Evolutionary conservation across 1,140 invertebrate species (phyloP), one percentile per base, ranked within the genome.

Genomic region (Drosophila jambulina): DNA sequence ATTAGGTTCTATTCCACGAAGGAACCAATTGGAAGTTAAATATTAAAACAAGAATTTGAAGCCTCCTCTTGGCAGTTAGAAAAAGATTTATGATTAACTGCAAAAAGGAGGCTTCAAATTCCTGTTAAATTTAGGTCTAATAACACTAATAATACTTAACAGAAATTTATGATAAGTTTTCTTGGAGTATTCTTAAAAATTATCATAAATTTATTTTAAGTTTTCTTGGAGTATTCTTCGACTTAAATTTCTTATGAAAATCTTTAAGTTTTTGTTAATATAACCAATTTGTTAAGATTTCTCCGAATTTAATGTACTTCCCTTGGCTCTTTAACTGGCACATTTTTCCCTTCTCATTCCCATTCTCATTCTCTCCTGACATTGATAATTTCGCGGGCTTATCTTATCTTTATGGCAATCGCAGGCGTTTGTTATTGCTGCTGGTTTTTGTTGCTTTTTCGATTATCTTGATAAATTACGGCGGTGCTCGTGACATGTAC

Each of bases 391-490:
- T 72, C 53, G 53, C 58, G 36, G 68, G 56, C 51, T 91, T 90
- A 90, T 90, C 86, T 90, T 91, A 90, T 90, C 84, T 84, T 90
- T 82, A 82, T 82, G 62, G 43, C 67, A 63, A 61, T 70, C 54
- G 46, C 42, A 32, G 36, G 63, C 65, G 42, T 76, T 75, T 87
- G 72, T 80, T 63, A 82, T 61, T 74, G 32, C 59, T 63, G 62
- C 62, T 69, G 78, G 58, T 72, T 71, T 29, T 57, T 62, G 53
- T 49, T 59, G 21, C 57, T 38, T 38, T 27, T 57, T 64, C 85
- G 83, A 87, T 87, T 87, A 87, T 87, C 84, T 88, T 88, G 85
- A 88, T 80, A 90, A 84, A 81, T 90, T 84, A 88, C 74, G 80
- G 54, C 72, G 51, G 72, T 29, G 65, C 84, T 88, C 84, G 84